Evolutionary conservation across 2,113 vertebrate species (phyloP), one percentile per base, ranked within the genome.

Genomic region (Anser cygnoides): DNA sequence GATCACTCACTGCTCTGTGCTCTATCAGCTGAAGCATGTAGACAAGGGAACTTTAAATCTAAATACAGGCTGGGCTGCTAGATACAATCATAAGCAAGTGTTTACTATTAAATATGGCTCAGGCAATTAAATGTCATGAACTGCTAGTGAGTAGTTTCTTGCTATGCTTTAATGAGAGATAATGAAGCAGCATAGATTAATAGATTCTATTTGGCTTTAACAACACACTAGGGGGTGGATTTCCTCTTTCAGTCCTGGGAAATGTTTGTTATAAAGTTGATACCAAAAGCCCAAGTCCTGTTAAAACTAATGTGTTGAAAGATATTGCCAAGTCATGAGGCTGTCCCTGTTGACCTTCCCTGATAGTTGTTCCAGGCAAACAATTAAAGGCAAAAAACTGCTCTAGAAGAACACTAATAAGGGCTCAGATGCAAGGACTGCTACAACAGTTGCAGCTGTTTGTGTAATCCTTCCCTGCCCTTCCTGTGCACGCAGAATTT

Each of bases 341-440:
- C 23, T 66, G 59, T 86, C 46, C 70, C 52, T 41, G 58, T 10
- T 71, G 65, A 35, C 72, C 67, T 93, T 71, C 55, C 68, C 46
- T 9, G 20, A 4, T 12, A 13, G 63, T 3, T 23, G 46, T 33
- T 74, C 31, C 5, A 1, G 25, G 67, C 16, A 0, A 31, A 1
- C 55, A 44, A 50, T 20, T 46, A 19, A 28, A 79, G 52, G 71
- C 72, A 44, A 29, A 44, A 73, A 37, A 10, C 49, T 29, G 1
- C 81, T 89, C 25, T 4, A 44, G 92, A 35, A 61, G 35, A 46
- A 13, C 37, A 2, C 54, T n/a, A 1, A 31, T 0, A 50, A 77
- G 55, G 63, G 66, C 35, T 2, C 8, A 29, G 85, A 28, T 16
- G 43, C 15, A 4, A n/a, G 61, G 70, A 9, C 3, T 58, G 59